Evolutionary conservation across 2,888 invertebrate species (phyloP), one percentile per base, ranked within the genome.

Genomic region (Toxonevra muliebris): DNA sequence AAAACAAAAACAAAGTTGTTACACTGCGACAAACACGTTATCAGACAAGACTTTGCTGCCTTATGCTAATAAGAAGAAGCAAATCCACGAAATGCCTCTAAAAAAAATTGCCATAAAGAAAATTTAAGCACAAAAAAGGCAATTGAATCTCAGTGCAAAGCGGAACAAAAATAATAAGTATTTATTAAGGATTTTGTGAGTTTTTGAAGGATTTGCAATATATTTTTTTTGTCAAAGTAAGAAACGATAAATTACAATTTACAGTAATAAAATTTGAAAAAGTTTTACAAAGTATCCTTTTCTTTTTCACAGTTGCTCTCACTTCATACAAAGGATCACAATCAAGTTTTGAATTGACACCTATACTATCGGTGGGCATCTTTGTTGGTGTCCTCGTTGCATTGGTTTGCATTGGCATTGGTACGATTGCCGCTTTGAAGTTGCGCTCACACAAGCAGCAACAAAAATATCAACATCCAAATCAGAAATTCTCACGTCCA

Each of bases 401-500:
- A 63, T 74, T 86, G 74, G 80, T 85, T 50, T 86, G 85, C 77
- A 85, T 86, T 71, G 84, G 82, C 66, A 81, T 86, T 67, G 86
- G 84, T 19, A 86, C 86, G 59, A 80, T 85, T 70, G 84, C 82
- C 59, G 85, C 84, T 65, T 67, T 86, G 71, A 85, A 85, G 77
- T 74, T 84, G 73, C 84, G 86, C 69, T 84, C 84, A 54, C 82
- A 84, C 73, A 83, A 85, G 73, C 84, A 82, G 69, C 84, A 82
- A 58, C 83, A 82, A 63, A 84, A 84, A 75, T 82, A 85, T 73
- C 83, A 81, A 69, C 84, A 84, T 77, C 82, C 82, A 70, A 84
- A 83, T 80, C 82, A 82, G 74, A 86, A 86, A 80, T 87, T 89
- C 80, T 87, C 88, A 78, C 87, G 90, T 78, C 90, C 90, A 15